Conservation (phyloP, 2,888 invertebrate genomes). For the Coenonympha arcania region DNA sequence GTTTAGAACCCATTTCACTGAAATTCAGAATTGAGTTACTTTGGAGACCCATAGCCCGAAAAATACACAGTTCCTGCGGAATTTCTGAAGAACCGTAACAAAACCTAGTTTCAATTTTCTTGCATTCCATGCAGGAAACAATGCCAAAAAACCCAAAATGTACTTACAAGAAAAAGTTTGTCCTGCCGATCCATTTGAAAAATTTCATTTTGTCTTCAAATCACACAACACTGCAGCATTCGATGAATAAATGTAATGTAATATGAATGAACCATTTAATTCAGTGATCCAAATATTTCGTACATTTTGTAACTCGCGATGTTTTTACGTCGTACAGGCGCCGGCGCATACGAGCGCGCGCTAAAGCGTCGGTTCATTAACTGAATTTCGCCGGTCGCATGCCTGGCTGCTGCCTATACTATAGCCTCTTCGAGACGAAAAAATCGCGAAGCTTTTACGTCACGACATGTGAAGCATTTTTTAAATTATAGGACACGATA, state of each 20-base stretch:
- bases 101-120: background rate
- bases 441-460: constrained; percentile 20
- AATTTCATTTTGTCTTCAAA: constrained; percentile 2
- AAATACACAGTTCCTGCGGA: too few relatives aligned
- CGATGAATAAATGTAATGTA: background rate
- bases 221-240: background rate
- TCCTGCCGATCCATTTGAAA: background rate
- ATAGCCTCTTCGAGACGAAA: constrained; percentile 11
- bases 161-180: background rate
- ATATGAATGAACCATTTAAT: background rate
- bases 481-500: background rate
- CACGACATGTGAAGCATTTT: constrained; percentile 11
- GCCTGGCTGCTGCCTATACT: too few relatives aligned
- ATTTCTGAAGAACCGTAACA: too few relatives aligned
- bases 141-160: background rate
- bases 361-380: constrained; percentile 15
- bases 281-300: background rate
- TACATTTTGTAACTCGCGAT: constrained; percentile 13
- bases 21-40: too few relatives aligned
- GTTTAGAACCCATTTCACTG: too few relatives aligned
- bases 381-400: constrained; percentile 10
- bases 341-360: constrained; percentile 7
- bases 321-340: constrained; percentile 14
- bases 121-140: background rate
- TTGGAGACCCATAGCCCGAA: too few relatives aligned